Conservation (phyloP, 2,113 vertebrate genomes). For the Apeltes quadracus region DNA sequence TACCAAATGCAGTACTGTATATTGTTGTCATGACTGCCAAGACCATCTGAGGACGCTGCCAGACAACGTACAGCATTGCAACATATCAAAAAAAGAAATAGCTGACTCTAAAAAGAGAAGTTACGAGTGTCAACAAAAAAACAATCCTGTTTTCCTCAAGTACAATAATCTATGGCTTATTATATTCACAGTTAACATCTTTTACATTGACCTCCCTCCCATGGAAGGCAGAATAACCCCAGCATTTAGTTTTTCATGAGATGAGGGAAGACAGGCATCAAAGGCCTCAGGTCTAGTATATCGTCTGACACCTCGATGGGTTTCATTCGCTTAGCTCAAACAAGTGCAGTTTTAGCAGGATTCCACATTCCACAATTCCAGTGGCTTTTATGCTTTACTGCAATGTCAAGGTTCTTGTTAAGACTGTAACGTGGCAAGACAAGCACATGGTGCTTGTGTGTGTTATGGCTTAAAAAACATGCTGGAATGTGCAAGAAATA, state of each 20-base stretch:
- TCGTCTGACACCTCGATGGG: slow-evolving; percentile 23
- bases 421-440: slow-evolving; percentile 48
- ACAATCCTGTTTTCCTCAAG: not conserved
- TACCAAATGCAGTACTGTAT: not conserved
- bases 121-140: not conserved
- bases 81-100: not conserved
- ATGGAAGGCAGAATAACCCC: not conserved
- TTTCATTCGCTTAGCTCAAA: slow-evolving; percentile 51
- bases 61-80: not conserved
- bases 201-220: not conserved
- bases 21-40: not conserved
- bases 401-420: slow-evolving; percentile 57
- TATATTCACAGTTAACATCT: not conserved
- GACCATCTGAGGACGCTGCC: not conserved
- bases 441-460: slow-evolving; percentile 66
- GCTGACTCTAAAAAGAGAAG: not conserved
- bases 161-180: not conserved
- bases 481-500: slow-evolving; percentile 47
- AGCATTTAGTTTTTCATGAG: slow-evolving; percentile 20
- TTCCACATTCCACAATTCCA: slow-evolving; percentile 20
- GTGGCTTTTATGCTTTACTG: slow-evolving; percentile 37
- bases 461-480: slow-evolving; percentile 37
- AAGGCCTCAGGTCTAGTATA: not conserved
- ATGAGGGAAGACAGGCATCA: slow-evolving; percentile 14
- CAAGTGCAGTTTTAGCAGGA: slow-evolving; percentile 32